Percentiles rank a stretch among this genome's conserved stretches.
phyloP scores from a whole-genome alignment of 2,797 vertebrate genomes.

The Bovichtus diacanthus region DNA sequence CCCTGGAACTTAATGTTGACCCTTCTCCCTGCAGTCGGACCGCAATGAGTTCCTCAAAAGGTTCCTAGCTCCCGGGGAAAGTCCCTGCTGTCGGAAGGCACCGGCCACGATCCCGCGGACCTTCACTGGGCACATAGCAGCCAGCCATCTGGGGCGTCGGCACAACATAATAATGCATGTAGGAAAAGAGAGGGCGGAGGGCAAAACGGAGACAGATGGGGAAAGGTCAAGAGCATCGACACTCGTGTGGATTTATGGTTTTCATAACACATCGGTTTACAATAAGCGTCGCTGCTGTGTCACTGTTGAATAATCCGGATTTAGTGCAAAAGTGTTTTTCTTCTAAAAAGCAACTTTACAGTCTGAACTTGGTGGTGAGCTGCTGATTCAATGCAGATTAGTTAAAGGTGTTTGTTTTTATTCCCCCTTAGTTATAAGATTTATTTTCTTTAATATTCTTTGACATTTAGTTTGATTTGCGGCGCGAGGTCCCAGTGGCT shows the following conservation, averaged over 20 bases:
- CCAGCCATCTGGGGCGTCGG: slow-evolving; percentile 19
- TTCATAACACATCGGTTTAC: slow-evolving; percentile 17
- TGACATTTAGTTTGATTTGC: slow-evolving; percentile 64
- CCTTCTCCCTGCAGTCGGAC: too few species aligned
- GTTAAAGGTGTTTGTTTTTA: slow-evolving; percentile 33
- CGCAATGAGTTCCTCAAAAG: too few species aligned
- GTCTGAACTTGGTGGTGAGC: background rate
- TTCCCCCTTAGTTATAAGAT: slow-evolving; percentile 25
- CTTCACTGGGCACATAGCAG: slow-evolving; percentile 17
- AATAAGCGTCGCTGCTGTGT: background rate
- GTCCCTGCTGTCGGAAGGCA: slow-evolving; percentile 35
- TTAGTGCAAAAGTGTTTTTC: background rate
- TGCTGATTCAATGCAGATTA: slow-evolving; percentile 16
- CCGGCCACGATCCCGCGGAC: slow-evolving; percentile 21
- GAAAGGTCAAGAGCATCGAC: slow-evolving; percentile 36
- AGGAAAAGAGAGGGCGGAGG: background rate
- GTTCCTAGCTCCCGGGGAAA: too few species aligned
- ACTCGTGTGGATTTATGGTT: slow-evolving; percentile 32
- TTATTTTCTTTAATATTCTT: slow-evolving; percentile 55
- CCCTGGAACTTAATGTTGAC: too few species aligned
- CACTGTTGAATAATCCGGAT: background rate
- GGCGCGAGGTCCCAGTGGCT: slow-evolving; percentile 58
- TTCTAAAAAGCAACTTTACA: too few species aligned
- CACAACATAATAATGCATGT: slow-evolving; percentile 24
- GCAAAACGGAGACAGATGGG: slow-evolving; percentile 45